A percentile compares a stretch with the other conserved stretches of the same genome.
phyloP scores from a whole-genome alignment of 2,113 vertebrate species.

The Ophthalmolycus amberensis region DNA sequence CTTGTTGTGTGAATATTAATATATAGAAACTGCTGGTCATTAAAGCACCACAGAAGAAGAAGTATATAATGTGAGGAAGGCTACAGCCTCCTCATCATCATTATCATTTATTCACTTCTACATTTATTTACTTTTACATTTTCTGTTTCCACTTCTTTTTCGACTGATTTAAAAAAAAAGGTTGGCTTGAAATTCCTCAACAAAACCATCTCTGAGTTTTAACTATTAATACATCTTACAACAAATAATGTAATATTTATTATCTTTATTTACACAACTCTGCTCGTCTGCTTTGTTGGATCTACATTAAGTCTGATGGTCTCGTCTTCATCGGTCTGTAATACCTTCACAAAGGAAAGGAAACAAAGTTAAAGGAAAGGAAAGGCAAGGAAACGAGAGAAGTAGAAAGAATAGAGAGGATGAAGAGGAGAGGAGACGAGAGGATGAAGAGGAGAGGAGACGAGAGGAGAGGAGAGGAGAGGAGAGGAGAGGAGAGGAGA shows the following conservation, averaged over 20 bases:
- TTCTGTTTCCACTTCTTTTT: not conserved
- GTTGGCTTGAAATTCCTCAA: not conserved
- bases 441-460: not conserved
- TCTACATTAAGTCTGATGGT: not conserved
- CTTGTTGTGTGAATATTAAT: not conserved
- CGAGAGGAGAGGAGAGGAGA: not conserved
- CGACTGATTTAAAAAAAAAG: not conserved
- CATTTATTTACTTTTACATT: not conserved
- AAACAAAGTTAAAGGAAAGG: not conserved
- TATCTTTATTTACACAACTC: not conserved
- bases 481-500: not conserved
- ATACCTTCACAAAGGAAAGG: not conserved
- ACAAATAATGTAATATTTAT: not conserved
- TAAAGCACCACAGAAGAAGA: not conserved
- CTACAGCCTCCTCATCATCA: not conserved
- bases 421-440: not conserved
- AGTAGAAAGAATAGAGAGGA: not conserved
- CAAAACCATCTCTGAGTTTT: not conserved
- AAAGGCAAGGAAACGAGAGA: not conserved
- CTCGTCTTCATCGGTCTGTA: no score
- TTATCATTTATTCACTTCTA: not conserved
- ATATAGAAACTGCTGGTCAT: not conserved
- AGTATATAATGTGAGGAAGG: not conserved
- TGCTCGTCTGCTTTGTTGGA: not conserved
- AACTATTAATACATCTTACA: not conserved